phyloP scores from a whole-genome alignment of 2,797 vertebrate species.

The Ctenosaura bakeri region DNA sequence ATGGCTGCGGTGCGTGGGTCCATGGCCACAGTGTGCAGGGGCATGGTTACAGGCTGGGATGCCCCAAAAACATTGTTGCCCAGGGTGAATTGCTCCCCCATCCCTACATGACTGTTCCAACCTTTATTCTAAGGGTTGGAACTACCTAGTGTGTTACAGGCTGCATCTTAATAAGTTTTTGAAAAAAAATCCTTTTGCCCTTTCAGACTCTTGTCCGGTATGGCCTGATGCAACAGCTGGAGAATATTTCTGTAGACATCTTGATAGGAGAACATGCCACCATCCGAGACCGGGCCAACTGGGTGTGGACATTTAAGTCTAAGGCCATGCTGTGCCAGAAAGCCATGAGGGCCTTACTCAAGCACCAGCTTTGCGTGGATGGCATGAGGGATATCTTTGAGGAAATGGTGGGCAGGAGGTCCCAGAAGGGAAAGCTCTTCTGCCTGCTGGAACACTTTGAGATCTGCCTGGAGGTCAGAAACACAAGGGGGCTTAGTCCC shows the following conservation, averaged over 20 bases:
- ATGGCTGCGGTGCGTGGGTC: too few species aligned
- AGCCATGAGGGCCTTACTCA: constrained; percentile 80
- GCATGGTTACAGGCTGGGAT: too few species aligned
- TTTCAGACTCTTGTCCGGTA: constrained; percentile 79
- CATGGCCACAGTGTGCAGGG: too few species aligned
- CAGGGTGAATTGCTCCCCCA: too few species aligned
- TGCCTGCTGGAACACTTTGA: constrained; percentile 83
- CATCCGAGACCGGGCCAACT: constrained; percentile 74
- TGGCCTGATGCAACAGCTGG: constrained; percentile 76
- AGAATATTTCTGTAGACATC: constrained; percentile 67
- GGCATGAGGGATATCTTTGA: constrained; percentile 75
- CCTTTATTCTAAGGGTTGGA: background rate
- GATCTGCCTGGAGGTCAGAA: constrained; percentile 80
- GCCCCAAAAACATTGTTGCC: too few species aligned
- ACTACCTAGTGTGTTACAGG: background rate
- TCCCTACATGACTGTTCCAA: background rate
- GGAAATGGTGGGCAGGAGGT: constrained; percentile 78
- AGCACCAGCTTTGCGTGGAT: constrained; percentile 62
- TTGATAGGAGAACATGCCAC: constrained; percentile 74
- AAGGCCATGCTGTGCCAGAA: constrained; percentile 80
- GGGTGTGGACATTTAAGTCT: constrained; percentile 76
- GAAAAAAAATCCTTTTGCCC: constrained; percentile 6
- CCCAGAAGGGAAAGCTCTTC: constrained; percentile 78
- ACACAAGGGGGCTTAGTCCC: constrained; percentile 69
- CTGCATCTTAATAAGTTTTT: background rate